Evolutionary conservation across 1,140 invertebrate genomes (phyloP).

Genomic region (Notospermus geniculatus): DNA sequence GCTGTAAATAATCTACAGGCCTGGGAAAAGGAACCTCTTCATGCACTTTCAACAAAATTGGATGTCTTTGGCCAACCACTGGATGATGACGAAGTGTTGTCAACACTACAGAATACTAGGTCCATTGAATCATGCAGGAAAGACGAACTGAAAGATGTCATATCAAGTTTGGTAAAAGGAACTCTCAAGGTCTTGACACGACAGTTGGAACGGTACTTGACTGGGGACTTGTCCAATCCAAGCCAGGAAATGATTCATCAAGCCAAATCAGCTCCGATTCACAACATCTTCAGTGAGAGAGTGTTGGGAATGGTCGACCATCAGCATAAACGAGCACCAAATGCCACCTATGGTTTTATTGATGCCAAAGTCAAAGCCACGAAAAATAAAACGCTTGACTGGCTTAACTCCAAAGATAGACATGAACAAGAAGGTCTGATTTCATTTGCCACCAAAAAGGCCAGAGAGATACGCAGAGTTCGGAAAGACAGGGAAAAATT

Average conservation of each 20-base stretch:
- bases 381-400: background rate
- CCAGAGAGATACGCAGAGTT: too few relatives aligned
- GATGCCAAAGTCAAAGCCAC: background rate
- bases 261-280: background rate
- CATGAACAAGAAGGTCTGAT: background rate
- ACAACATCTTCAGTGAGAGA: background rate
- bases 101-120: too few relatives aligned
- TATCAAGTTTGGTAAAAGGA: background rate
- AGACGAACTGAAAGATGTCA: too few relatives aligned
- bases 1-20: background rate
- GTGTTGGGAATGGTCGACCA: background rate
- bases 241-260: background rate
- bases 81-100: too few relatives aligned
- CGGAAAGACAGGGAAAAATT: too few relatives aligned
- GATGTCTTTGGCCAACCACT: too few relatives aligned
- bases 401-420: background rate
- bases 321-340: background rate
- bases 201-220: background rate
- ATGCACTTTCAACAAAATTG: background rate
- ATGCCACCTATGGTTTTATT: background rate
- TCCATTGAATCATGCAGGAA: too few relatives aligned
- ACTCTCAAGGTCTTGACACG: background rate
- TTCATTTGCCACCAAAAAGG: background rate
- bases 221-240: background rate
- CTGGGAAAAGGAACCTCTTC: background rate